Base-by-base conservation (phyloP, 2,113 vertebrate species). In the Trichechus manatus region DNA sequence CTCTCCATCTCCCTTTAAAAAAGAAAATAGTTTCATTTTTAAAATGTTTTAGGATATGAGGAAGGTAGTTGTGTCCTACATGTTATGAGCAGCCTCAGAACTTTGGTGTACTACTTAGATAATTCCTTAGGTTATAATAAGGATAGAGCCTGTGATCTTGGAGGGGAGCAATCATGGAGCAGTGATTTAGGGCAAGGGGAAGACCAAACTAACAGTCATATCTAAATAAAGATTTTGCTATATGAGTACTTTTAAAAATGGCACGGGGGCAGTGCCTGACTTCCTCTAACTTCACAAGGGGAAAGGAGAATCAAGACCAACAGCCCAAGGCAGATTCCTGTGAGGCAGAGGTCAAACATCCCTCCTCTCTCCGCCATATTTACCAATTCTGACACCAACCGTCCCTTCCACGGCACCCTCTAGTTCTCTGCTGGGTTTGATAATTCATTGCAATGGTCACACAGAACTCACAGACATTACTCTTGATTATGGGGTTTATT, bases 101-200 rank as follows among this genome's bases (percentile, higher is more conserved):
- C 50, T 94, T 59, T 53, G 27, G 13, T 87, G 9, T 44, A 47
- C n/a, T 80, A 63, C 42, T 85, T 72, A 72, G 17, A 44, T 83
- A 72, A 87, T 83, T 92, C 22, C 29, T 77, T 94, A 42, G 53
- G 50, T 75, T 81, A 50, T 13, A 77, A 6, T 87, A 84, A 53
- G 33, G 86, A 88, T 87, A 80, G 81, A 93, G 66, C 8, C 47
- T 78, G 68, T 78, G 53, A 44, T 77, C 36, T 97, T 92, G 19
- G 39, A 85, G 29, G 17, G 39, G 23, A 95, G 70, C 31, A 72
- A n/a, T 93, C 44, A 44, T 78, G 39, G 31, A 77, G 61, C 70
- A 80, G 33, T 85, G 64, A 87, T 91, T 93, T 89, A 64, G 50
- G 42, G 31, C 47, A 94, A 82, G 25, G 31, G 74, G 64, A 59